Percentiles rank a stretch among this genome's conserved stretches.
These are phyloP conservation scores for Acanthococcus lagerstroemiae DNA, from an alignment of 2,888 invertebrate genomes.

Conservation along the genomic window DNA sequence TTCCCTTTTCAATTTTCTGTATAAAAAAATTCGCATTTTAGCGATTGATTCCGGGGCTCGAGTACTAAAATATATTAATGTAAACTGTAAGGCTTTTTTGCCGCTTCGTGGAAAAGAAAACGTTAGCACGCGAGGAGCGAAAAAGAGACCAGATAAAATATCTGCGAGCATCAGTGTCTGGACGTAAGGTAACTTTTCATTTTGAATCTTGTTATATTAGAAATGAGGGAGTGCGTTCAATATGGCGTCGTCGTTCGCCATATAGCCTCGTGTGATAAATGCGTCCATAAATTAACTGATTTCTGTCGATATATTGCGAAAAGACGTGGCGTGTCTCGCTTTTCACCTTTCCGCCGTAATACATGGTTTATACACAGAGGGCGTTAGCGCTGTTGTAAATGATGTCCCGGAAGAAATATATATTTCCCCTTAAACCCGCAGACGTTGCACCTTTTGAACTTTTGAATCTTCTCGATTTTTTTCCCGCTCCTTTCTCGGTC, in stretches of 20 bases:
- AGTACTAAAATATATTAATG: neutral
- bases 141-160: constrained; percentile 17
- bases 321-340: constrained; percentile 21
- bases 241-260: constrained; percentile 26
- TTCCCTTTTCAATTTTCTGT: too few relatives aligned
- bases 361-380: constrained; percentile 3
- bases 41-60: neutral
- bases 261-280: constrained; percentile 16
- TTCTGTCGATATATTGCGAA: constrained; percentile 29
- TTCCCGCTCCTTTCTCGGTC: neutral
- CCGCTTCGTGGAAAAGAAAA: neutral
- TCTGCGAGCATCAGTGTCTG: constrained; percentile 24
- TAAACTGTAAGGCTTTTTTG: neutral
- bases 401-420: constrained; percentile 16
- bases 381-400: constrained; percentile 29
- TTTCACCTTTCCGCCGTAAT: constrained; percentile 22
- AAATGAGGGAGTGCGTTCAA: constrained; percentile 29
- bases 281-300: constrained; percentile 31
- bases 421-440: constrained; percentile 23
- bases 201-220: constrained; percentile 30
- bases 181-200: constrained; percentile 30
- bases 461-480: constrained; percentile 11
- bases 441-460: constrained; percentile 30
- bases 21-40: neutral
- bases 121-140: neutral